Base-by-base conservation (phyloP, 2,888 invertebrate genomes). In the Drosophila meridionalis region DNA sequence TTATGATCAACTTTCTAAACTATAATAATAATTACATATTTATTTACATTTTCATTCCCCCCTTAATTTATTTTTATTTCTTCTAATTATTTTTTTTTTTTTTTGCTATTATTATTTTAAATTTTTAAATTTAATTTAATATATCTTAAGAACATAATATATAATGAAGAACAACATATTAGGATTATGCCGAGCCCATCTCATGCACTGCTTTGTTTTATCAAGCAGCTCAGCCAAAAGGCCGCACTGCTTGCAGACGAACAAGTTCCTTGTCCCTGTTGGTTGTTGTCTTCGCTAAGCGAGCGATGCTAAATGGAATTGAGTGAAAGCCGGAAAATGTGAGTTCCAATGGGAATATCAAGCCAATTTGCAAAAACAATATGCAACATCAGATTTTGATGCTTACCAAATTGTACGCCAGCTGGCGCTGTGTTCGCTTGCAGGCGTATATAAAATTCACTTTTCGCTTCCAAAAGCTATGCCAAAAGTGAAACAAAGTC, bases 241-340 rank as follows among this genome's bases (percentile, higher is more conserved):
- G n/a, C 7, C 1, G 42, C 42, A 42, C 79, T 76, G 80, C 79
- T 79, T 76, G 52, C 34, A 20, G 32, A 11, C 34, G 20, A 43
- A 30, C 45, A 65, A 52, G 48, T 62, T 73, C 36, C 26, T 28
- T 40, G 43, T 48, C 38, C 26, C 28, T 20, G n/a, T 28, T 8
- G 79, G 79, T 79, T 76, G 34, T 11, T 64, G 79, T 76, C 80
- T 50, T 7, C 20, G 70, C 62, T 79, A n/a, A 62, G 38, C 30
- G 9, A 6, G 34, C 50, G 43, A 7, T 68, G 61, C 64, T 8
- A 68, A 63, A 28, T 69, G 58, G 55, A 66, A 66, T 34, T 14
- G 12, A 26, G 28, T 12, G 50, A 48, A 34, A 28, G 66, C 26
- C 63, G 67, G 69, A 77, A 77, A 77, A 69, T 73, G 2, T 14